Evolutionary conservation across 2,113 vertebrate species (phyloP).

Genomic region (Maylandia zebra): DNA sequence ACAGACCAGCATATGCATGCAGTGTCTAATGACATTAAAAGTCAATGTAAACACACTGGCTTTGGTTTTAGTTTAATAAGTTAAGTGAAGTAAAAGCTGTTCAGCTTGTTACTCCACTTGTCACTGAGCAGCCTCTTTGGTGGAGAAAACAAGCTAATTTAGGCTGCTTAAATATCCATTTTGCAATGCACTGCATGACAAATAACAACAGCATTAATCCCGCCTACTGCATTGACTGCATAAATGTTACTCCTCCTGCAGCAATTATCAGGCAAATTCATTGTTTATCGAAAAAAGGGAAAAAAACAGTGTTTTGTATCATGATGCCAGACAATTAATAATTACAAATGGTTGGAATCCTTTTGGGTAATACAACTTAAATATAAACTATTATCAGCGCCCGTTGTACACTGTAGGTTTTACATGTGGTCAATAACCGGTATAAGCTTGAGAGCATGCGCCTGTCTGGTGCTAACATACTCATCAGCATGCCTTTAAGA

Average conservation of each 20-base stretch:
- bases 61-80: background rate
- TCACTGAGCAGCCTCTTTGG: background rate
- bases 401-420: background rate
- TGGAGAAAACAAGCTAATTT: background rate
- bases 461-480: background rate
- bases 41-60: background rate
- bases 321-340: background rate
- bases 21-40: background rate
- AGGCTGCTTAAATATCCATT: background rate
- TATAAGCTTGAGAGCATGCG: background rate
- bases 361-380: background rate
- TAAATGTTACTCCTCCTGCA: background rate
- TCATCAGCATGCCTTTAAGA: constrained; percentile 45
- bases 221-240: background rate
- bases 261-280: background rate
- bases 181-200: background rate
- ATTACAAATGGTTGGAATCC: background rate
- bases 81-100: background rate
- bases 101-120: background rate
- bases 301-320: background rate
- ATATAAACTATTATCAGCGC: background rate
- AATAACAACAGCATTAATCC: background rate
- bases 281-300: background rate
- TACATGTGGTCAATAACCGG: background rate
- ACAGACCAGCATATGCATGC: background rate